Base-by-base conservation (phyloP, 2,888 invertebrate species). In the Pollenia griseotomentosa region DNA sequence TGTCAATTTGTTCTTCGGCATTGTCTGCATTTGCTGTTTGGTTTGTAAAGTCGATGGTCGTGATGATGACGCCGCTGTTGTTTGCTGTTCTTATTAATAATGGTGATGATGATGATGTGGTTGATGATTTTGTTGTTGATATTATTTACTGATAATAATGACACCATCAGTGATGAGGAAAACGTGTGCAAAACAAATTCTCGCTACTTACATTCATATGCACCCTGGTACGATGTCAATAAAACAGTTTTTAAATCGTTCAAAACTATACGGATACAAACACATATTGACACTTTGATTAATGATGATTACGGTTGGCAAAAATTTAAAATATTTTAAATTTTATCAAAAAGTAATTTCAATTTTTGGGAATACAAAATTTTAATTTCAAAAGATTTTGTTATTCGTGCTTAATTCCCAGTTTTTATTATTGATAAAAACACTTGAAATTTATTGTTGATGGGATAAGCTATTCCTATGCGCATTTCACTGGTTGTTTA, bases 61-160 rank as follows among this genome's bases (percentile, higher is more conserved):
- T 53, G 70, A 70, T 16, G 16, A 44, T 55, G 63, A 65, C 42
- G 46, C 19, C 63, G 42, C 46, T 55, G 9, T 19, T 53, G 33
- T 14, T 23, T 2, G 2, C 2, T 23, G 23, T 2, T 23, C 2
- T 23, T 23, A 1, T 23, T 70, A 61, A 1, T n/a, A 19, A 12
- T 82, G 68, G 23, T 68, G 53, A 33, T 71, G 68, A 42, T 68
- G 53, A 33, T 71, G 42, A 48, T 53, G 53, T 61, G 48, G 14
- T 40, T 51, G 19, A 51, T 61, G 51, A 59, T 33, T 55, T 55
- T 68, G 61, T 23, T 82, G 75, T n/a, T 75, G 83, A 70, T 83
- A 53, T 77, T 75, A 61, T 77, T 83, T 77, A 40, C 63, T 83
- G 75, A 83, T 70, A 77, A 61, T 53, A 55, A 63, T 83, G 70